Base-by-base conservation (phyloP, 23 tunicate genomes). In the Pegea sp. region DNA sequence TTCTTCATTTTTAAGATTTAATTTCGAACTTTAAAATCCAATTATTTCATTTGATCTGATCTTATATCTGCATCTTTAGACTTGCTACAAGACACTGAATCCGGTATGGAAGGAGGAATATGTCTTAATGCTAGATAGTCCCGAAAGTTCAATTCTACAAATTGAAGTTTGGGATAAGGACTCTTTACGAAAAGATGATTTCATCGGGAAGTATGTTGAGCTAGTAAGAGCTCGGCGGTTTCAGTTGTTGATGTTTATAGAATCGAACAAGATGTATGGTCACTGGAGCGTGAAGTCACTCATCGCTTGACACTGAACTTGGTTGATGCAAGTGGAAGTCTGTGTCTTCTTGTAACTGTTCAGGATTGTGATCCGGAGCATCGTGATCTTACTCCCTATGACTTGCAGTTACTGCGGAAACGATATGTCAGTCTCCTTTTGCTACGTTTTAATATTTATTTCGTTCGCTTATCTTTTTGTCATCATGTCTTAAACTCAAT, bases 71-170 rank as follows among this genome's bases (percentile, higher is more conserved):
- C 16, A 3, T 46, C 29, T 53, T 3, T 56, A 84, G 95, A 69
- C 65, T 38, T 84, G 95, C 63, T 62, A 57, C 63, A 84, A 73
- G 61, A 84, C 95, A 7, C 59, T 84, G 42, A 57, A 68, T 46
- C 95, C 95, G 3, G 67, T 84, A 6, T 84, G 95, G 95, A 84
- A 84, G 54, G 81, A 84, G 33, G 84, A 84, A 59, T 72, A 62
- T 42, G 38, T 46, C 2, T 73, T 84, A 28, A 38, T 62, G n/a
- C 53, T 84, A 30, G 27, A 50, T 34, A 30, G 57, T 5, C 60
- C 49, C 5, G 95, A 84, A 56, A 25, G 62, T 1, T 52, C 84
- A 16, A 34, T 44, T 3, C 67, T 84, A 18, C 77, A 72, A 1
- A 44, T 84, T 24, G 42, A 66, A 3, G 95, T 84, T 11, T 84